These are phyloP conservation scores for Ceriagrion tenellum DNA, from an alignment of 2,888 invertebrate genomes.

Conservation along the genomic window DNA sequence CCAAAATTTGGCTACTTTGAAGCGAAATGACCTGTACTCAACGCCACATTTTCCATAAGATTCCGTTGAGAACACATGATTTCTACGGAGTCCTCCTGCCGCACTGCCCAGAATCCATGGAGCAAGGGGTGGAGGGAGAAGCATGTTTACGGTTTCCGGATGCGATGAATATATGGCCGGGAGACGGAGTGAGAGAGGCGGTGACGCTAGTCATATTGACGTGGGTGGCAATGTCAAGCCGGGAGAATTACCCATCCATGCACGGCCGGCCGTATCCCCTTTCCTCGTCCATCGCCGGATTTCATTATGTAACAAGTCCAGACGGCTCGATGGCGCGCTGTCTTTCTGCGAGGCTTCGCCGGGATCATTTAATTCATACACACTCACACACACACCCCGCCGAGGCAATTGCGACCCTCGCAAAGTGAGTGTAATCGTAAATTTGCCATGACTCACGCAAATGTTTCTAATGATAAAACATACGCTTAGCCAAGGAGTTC, in stretches of 20 bases:
- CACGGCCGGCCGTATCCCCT: neutral
- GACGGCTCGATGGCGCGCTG: neutral
- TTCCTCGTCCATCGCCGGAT: neutral
- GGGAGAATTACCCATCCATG: neutral
- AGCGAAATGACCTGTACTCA: neutral
- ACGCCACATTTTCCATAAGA: neutral
- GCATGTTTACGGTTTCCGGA: slow-evolving; percentile 57
- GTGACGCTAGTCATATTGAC: neutral
- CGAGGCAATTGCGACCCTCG: neutral
- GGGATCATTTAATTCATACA: neutral
- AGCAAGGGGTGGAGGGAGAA: neutral
- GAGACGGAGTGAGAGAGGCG: neutral
- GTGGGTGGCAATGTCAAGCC: slow-evolving; percentile 14
- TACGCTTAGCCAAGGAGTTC: too few species aligned
- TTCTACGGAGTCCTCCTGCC: neutral
- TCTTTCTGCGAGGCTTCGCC: neutral
- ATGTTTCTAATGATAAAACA: too few species aligned
- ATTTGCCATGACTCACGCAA: neutral
- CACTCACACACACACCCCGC: neutral
- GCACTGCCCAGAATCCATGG: neutral
- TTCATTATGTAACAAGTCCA: neutral
- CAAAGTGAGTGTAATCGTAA: neutral
- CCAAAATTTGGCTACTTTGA: neutral
- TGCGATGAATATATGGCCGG: neutral
- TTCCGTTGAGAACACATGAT: neutral